A percentile compares a stretch with the other conserved stretches of the same genome.
Evolutionary conservation across 1,140 invertebrate species (phyloP).

Genomic region (Sycophaga agraensis): DNA sequence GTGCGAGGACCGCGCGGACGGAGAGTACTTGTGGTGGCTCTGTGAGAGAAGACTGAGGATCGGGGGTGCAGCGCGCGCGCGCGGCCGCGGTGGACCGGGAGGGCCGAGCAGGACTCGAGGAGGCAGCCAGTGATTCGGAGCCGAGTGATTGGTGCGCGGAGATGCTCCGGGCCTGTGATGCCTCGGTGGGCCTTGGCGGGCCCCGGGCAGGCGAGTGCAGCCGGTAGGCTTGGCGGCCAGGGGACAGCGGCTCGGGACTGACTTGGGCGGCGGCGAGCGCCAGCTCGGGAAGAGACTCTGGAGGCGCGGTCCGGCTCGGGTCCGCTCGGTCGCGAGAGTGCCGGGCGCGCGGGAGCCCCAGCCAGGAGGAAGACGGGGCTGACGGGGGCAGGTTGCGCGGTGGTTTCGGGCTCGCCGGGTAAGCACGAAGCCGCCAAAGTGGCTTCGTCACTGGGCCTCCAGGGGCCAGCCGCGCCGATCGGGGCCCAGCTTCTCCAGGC

Average conservation of each 20-base stretch:
- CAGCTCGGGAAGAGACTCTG: constrained; percentile 20
- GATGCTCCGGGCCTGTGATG: no score
- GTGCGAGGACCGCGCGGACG: no score
- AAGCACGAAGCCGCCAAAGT: constrained; percentile 50
- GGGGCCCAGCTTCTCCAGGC: constrained; percentile 54
- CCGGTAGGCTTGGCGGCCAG: no score
- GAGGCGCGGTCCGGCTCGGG: constrained; percentile 22
- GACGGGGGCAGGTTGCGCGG: constrained; percentile 17
- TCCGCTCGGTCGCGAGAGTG: constrained; percentile 12
- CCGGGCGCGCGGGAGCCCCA: not conserved
- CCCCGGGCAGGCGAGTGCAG: no score
- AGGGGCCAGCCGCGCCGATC: constrained; percentile 57
- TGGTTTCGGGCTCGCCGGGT: constrained; percentile 46
- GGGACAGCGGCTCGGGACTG: not conserved
- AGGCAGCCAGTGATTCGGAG: no score
- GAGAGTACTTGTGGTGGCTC: no score
- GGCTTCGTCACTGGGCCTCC: constrained; percentile 60
- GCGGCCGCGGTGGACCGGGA: no score
- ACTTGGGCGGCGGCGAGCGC: not conserved
- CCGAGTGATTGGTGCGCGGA: no score
- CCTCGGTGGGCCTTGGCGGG: no score
- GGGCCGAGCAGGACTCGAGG: no score
- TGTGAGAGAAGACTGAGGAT: no score
- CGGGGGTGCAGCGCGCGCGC: no score
- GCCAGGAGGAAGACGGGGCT: not conserved